These are phyloP conservation scores for Entomyzon cyanotis DNA, from an alignment of 2,113 vertebrate species.

Conservation along the genomic window DNA sequence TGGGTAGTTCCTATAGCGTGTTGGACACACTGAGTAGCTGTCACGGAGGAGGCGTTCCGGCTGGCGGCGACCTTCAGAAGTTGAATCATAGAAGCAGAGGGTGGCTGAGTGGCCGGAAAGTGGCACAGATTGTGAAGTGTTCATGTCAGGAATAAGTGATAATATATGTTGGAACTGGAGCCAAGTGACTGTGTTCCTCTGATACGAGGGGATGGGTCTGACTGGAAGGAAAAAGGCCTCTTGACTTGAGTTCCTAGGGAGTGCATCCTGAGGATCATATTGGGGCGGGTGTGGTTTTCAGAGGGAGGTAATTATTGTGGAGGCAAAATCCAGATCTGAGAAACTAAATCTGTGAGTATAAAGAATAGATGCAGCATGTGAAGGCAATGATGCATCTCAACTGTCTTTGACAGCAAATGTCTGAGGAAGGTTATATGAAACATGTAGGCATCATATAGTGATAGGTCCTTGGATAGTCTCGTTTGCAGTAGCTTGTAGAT, in stretches of 20 bases:
- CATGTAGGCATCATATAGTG: neutral
- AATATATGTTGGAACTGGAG: conserved; percentile 5
- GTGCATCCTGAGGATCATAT: neutral
- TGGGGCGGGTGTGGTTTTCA: neutral
- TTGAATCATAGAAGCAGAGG: conserved; percentile 14
- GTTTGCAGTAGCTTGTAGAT: neutral
- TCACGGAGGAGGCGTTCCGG: neutral
- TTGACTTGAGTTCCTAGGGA: neutral
- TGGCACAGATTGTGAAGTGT: conserved; percentile 6
- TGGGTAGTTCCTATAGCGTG: fast-evolving
- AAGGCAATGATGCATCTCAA: neutral
- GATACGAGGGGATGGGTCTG: neutral
- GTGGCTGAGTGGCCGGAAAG: conserved; percentile 23
- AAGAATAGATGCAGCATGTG: neutral
- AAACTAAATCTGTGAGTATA: neutral
- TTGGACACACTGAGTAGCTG: neutral
- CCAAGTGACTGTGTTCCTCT: conserved; percentile 17
- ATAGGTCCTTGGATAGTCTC: neutral
- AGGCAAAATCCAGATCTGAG: neutral
- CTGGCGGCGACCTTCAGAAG: neutral
- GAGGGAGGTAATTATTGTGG: neutral
- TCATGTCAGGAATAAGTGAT: conserved; percentile 9
- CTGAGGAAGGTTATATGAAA: neutral
- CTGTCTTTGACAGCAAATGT: neutral
- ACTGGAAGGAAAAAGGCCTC: conserved; percentile 16